Evolutionary conservation across 2,113 vertebrate genomes (phyloP), one percentile per base, ranked within the genome.

Genomic region (Formicarius rufipectus): DNA sequence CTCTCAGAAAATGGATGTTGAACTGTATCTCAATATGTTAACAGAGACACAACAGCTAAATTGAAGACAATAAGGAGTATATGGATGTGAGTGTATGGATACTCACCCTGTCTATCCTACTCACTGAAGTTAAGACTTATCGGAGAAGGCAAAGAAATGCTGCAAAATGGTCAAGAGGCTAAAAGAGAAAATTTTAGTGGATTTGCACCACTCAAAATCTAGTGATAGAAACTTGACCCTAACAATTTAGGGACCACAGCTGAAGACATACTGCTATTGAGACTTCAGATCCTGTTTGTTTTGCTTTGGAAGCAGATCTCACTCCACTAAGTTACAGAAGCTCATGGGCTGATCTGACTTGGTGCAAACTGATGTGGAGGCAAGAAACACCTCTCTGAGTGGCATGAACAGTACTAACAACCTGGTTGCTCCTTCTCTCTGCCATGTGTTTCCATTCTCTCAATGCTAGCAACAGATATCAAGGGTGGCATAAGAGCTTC

Each of bases 1-100:
- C 35, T 75, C 89, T 72, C 77, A 87, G 50, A 89, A 93, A 89
- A 87, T 55, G 42, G 18, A 60, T 73, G 40, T 66, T 87, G 37
- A 81, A 67, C 40, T 56, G 13, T 63, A 82, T 82, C 31, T 96
- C 77, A 78, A 16, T 45, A 37, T 56, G 84, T 87, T 58, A 79
- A 66, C 25, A 75, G 33, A 67, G 17, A 11, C 14, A 49, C 33
- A 76, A 66, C 14, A 83, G 25, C 10, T 64, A 79, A 75, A 87
- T 0, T 55, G 39, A 62, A 87, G 89, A 30, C 37, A 75, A 50
- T 0, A 1, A 71, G 23, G 8, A 35, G 6, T 37, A 14, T 33
- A 11, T 12, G 14, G 21, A 31, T 35, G 69, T 67, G 7, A 90
- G 64, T 58, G 58, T 71, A 90, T 47, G 47, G 31, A 17, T 78